Percentiles rank a stretch among this genome's conserved stretches.
Conservation (phyloP, 2,797 vertebrate genomes). For the Lerista edwardsae region DNA sequence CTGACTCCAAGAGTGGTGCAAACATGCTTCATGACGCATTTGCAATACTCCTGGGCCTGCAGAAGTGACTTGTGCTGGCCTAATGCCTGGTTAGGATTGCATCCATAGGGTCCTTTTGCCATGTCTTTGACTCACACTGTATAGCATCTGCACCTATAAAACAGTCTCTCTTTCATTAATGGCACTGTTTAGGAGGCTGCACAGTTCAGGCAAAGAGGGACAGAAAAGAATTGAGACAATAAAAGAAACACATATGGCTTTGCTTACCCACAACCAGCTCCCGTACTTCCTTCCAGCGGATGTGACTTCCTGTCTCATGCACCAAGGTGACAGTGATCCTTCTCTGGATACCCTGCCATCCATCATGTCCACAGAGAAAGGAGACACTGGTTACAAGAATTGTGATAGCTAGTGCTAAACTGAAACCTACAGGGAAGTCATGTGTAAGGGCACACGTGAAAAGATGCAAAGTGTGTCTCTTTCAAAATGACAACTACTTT, state of each 20-base stretch:
- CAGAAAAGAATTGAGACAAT: background rate
- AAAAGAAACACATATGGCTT: background rate
- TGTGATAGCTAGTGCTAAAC: background rate
- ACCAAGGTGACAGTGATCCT: constrained; percentile 93
- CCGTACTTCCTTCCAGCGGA: constrained; percentile 93
- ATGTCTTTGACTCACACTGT: background rate
- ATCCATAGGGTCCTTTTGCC: too few relatives aligned
- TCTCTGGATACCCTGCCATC: constrained; percentile 92
- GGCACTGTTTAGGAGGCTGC: background rate
- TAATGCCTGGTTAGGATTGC: too few relatives aligned
- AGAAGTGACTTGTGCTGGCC: too few relatives aligned
- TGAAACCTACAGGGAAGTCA: background rate
- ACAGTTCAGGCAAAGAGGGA: background rate
- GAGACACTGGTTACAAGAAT: constrained; percentile 10
- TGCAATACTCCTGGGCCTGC: too few relatives aligned
- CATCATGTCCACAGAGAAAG: constrained; percentile 3
- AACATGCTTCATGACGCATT: too few relatives aligned
- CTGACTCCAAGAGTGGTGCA: too few relatives aligned
- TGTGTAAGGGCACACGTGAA: background rate
- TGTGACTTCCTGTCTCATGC: constrained; percentile 90
- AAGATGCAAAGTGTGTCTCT: background rate
- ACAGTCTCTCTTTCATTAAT: background rate
- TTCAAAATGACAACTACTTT: background rate
- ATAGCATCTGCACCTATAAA: background rate
- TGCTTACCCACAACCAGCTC: constrained; percentile 96